Evolutionary conservation across 2,113 vertebrate genomes (phyloP), one percentile per base, ranked within the genome.

Genomic region (Trematomus loennbergii): DNA sequence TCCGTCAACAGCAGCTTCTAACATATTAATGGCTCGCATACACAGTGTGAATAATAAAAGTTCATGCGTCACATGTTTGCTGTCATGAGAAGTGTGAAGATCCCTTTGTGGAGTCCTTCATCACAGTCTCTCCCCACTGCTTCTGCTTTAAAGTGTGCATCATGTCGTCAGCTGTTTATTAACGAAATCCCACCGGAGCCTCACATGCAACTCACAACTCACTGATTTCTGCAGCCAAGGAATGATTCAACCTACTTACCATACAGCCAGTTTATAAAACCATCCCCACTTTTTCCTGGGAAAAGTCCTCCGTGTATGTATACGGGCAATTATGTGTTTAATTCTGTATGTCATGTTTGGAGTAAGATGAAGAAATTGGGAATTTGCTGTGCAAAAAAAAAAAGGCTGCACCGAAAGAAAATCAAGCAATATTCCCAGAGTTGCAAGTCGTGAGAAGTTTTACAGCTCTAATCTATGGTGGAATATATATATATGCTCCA

Each of bases 181-280:
- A 86, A 78, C 58, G 81, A 71, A 84, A 79, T 89, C 89, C 84
- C 86, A 74, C 43, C 1, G 87, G 86, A 82, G 76, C 82, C 13
- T 77, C 72, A 62, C 72, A 60, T 60, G 46, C 66, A 68, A 75
- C 75, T 63, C 45, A 59, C 73, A 49, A 65, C 59, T 79, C 75
- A 49, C 71, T 61, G 68, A 76, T 49, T 68, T 55, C 78, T 63
- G 66, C 83, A 40, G 80, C 81, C 80, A 43, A 72, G 57, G 40
- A 75, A 55, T 10, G 45, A 79, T 72, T 82, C 70, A 87, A 83
- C 81, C 89, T 75, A 82, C 80, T 90, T 85, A 75, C 61, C 60
- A 52, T 15, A 18, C 3, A 40, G 66, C 33, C 80, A 69, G 40
- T 76, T 74, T 46, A 20, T 60, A 40, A 76, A 55, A 77, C 53